phyloP scores from a whole-genome alignment of 2,888 invertebrate genomes.

The Sepioteuthis lessoniana region DNA sequence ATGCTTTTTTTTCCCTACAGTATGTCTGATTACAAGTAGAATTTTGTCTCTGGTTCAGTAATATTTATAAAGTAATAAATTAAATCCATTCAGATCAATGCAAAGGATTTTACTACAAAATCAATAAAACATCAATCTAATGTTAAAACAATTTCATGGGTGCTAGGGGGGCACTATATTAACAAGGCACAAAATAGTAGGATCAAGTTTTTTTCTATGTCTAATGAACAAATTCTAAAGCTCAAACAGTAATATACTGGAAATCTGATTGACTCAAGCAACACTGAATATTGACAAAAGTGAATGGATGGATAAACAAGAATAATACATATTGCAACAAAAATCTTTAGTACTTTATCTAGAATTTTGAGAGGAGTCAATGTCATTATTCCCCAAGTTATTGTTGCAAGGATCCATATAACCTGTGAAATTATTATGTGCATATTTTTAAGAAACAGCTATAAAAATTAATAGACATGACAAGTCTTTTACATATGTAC shows the following conservation, averaged over 20 bases:
- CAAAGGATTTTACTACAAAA: too few relatives aligned
- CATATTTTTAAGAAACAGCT: too few relatives aligned
- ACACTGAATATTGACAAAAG: neutral
- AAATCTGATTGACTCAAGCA: neutral
- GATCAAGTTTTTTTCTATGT: neutral
- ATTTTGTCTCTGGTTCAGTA: conserved; percentile 33
- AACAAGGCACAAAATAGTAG: neutral
- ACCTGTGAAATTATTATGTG: too few relatives aligned
- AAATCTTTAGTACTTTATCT: too few relatives aligned
- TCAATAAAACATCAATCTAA: too few relatives aligned
- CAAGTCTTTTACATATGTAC: too few relatives aligned
- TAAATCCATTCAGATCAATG: neutral
- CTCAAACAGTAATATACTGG: neutral
- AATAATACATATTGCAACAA: too few relatives aligned
- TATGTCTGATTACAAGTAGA: neutral
- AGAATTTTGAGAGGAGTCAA: too few relatives aligned
- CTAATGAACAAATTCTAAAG: neutral
- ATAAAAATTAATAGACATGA: too few relatives aligned
- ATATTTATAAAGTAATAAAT: neutral
- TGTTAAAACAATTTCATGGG: too few relatives aligned
- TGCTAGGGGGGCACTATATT: neutral
- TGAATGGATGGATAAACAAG: neutral
- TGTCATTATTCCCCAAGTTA: too few relatives aligned
- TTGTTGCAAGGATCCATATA: too few relatives aligned
- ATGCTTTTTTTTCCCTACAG: neutral